Evolutionary conservation across 2,113 vertebrate species (phyloP).

Genomic region (Amblyopsis rosae): DNA sequence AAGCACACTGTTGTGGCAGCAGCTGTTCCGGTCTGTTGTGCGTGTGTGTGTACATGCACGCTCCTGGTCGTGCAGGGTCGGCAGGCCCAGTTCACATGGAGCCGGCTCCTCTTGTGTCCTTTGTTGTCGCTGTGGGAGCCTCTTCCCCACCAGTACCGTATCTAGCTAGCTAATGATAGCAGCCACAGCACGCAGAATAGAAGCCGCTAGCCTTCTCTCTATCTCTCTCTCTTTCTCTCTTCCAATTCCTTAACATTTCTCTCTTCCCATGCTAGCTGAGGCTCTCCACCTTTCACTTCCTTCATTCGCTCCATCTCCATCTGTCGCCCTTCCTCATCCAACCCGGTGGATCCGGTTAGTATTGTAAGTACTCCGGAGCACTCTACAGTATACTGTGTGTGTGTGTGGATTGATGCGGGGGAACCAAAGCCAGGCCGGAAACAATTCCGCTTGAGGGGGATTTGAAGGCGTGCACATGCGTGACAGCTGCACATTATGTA

Average conservation of each 20-base stretch:
- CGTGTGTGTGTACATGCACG: conserved; percentile 22
- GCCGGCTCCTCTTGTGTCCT: conserved; percentile 78
- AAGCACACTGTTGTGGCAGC: conserved; percentile 75
- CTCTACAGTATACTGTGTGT: conserved; percentile 1
- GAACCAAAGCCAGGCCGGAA: conserved; percentile 18
- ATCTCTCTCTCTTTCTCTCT: conserved; percentile 13
- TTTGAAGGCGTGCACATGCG: conserved; percentile 11
- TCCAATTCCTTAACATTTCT: conserved; percentile 10
- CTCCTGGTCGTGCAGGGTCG: conserved; percentile 63
- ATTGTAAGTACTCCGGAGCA: conserved; percentile 33
- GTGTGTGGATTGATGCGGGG: not conserved
- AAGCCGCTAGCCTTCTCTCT: not conserved
- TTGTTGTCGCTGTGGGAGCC: conserved; percentile 76
- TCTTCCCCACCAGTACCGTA: conserved; percentile 60
- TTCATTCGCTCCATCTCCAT: not conserved
- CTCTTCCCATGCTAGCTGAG: not conserved
- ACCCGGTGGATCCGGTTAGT: conserved; percentile 26
- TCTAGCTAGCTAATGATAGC: conserved; percentile 6
- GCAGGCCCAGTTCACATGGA: conserved; percentile 71
- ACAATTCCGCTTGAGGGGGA: conserved; percentile 3
- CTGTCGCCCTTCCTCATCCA: conserved; percentile 44
- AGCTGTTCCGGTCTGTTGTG: conserved; percentile 61
- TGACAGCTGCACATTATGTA: conserved; percentile 27
- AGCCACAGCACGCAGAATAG: not conserved
- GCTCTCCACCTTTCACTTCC: not conserved